phyloP scores from a whole-genome alignment of 1,140 invertebrate genomes.

The Aculops lycopersici region DNA sequence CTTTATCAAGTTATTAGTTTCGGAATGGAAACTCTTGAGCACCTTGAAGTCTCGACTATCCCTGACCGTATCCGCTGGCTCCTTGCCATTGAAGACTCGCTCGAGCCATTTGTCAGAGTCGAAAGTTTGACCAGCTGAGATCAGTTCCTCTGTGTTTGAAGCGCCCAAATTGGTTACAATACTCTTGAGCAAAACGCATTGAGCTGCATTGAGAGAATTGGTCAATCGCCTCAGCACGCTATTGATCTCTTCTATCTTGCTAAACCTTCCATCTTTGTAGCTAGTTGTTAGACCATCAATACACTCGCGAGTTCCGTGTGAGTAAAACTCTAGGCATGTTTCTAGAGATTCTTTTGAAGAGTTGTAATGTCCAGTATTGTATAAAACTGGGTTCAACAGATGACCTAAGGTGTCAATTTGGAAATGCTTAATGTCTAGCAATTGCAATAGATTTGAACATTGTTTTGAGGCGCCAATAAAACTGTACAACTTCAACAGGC shows the following conservation, averaged over 20 bases:
- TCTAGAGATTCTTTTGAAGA: constrained; percentile 28
- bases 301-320: constrained; percentile 42
- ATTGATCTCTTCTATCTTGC: constrained; percentile 44
- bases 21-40: constrained; percentile 3
- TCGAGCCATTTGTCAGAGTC: constrained; percentile 18
- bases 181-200: constrained; percentile 10
- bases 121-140: constrained; percentile 14
- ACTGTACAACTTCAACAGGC: constrained; percentile 35
- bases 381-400: constrained; percentile 35
- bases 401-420: constrained; percentile 51
- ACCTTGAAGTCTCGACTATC: constrained; percentile 5
- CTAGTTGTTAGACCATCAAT: background rate
- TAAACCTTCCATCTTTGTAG: constrained; percentile 1
- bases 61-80: constrained; percentile 8
- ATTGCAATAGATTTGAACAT: constrained; percentile 28
- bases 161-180: constrained; percentile 5
- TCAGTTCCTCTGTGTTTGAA: constrained; percentile 12
- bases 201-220: constrained; percentile 23
- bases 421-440: constrained; percentile 64
- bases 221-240: constrained; percentile 45
- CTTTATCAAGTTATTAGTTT: background rate
- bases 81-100: constrained; percentile 11
- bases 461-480: constrained; percentile 30
- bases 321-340: constrained; percentile 45
- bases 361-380: constrained; percentile 29